A percentile compares a stretch with the other conserved stretches of the same genome.
These are phyloP conservation scores for Xylophagus ater DNA, from an alignment of 2,888 invertebrate species.

Conservation along the genomic window DNA sequence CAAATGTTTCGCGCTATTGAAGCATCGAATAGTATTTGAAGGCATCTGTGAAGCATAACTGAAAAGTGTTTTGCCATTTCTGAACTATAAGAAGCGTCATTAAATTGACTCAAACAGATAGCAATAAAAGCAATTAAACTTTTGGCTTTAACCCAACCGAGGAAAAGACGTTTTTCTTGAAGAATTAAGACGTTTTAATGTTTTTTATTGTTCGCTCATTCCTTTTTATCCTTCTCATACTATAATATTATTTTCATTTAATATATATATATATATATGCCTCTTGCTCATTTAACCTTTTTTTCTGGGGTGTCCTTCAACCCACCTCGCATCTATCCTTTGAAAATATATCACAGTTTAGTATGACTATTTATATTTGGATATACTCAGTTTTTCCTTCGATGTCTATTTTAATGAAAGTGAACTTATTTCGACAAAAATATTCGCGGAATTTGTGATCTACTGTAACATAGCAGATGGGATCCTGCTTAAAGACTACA, in stretches of 20 bases:
- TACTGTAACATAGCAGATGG: slow-evolving; percentile 9
- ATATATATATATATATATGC: too few species aligned
- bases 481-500: too few species aligned
- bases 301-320: too few species aligned
- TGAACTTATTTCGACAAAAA: slow-evolving; percentile 1
- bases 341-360: too few species aligned
- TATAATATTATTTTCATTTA: too few species aligned
- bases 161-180: slow-evolving; percentile 11
- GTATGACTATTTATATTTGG: slow-evolving; percentile 15
- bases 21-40: too few species aligned
- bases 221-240: too few species aligned
- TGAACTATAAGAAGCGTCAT: slow-evolving; percentile 9
- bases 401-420: slow-evolving; percentile 13
- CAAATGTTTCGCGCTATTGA: slow-evolving; percentile 11
- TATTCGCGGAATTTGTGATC: slow-evolving; percentile 3
- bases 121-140: slow-evolving; percentile 18
- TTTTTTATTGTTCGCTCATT: slow-evolving; percentile 5
- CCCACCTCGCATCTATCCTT: too few species aligned
- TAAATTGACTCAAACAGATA: slow-evolving; percentile 16
- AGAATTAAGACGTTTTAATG: slow-evolving; percentile 15
- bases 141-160: slow-evolving; percentile 14
- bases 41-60: too few species aligned
- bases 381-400: slow-evolving; percentile 10
- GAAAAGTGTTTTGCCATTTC: too few species aligned
- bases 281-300: too few species aligned